A percentile compares a stretch with the other conserved stretches of the same genome.
phyloP scores from a whole-genome alignment of 92 coral and sea anemone species.

The Porites lobata region DNA sequence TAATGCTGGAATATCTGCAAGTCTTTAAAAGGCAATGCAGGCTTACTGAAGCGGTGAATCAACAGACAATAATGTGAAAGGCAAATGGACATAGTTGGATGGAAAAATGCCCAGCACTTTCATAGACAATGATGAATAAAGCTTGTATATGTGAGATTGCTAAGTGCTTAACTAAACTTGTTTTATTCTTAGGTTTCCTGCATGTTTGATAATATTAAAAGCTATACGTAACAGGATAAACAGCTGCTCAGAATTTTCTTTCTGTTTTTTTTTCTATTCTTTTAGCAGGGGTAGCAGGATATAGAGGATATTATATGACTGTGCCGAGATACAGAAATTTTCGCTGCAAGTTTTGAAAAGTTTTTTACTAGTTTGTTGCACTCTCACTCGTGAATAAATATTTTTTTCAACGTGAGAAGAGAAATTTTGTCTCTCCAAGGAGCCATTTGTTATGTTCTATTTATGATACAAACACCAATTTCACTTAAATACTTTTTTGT shows the following conservation, averaged over 20 bases:
- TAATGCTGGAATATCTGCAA: neutral
- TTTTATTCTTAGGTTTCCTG: conserved; percentile 19
- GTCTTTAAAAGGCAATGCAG: neutral
- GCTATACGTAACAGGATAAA: neutral
- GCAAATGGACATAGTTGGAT: neutral
- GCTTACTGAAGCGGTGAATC: neutral
- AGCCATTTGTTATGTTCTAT: too few relatives aligned
- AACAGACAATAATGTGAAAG: neutral
- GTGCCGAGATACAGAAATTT: neutral
- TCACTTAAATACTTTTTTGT: too few relatives aligned
- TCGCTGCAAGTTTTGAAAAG: too few relatives aligned
- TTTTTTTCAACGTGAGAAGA: too few relatives aligned
- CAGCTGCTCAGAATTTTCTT: neutral
- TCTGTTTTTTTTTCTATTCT: neutral
- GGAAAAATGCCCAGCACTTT: neutral
- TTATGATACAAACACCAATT: too few relatives aligned
- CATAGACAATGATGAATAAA: neutral
- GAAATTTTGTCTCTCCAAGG: too few relatives aligned
- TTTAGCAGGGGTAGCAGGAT: neutral
- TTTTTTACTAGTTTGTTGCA: too few relatives aligned
- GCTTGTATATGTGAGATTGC: neutral
- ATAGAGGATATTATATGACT: neutral
- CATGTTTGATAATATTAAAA: neutral
- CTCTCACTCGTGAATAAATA: too few relatives aligned
- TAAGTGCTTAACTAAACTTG: neutral